These are phyloP conservation scores for Nymphalis urticae DNA, from an alignment of 2,888 invertebrate genomes.

Conservation along the genomic window DNA sequence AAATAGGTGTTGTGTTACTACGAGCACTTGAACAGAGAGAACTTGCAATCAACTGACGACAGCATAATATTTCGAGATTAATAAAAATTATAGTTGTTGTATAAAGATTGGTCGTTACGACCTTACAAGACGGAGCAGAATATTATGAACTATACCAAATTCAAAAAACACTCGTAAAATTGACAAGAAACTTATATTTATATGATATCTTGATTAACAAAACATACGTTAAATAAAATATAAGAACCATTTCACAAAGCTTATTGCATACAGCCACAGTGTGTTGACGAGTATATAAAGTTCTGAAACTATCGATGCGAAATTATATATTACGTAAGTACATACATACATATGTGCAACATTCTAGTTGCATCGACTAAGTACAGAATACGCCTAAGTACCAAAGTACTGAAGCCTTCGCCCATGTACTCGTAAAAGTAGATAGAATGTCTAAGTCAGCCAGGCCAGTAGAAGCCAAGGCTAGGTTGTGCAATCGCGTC, in stretches of 20 bases:
- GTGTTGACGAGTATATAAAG: constrained; percentile 44
- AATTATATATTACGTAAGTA: constrained; percentile 61
- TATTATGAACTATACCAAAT: neutral
- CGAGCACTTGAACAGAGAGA: neutral
- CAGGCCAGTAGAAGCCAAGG: constrained; percentile 81
- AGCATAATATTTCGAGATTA: neutral
- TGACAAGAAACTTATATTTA: too few relatives aligned
- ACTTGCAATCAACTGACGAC: neutral
- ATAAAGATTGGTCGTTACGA: neutral
- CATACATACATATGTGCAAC: constrained; percentile 35
- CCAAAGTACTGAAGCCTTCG: constrained; percentile 72
- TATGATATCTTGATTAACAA: neutral
- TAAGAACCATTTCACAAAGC: constrained; percentile 26
- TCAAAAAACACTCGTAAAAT: too few relatives aligned
- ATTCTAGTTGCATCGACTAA: constrained; percentile 54
- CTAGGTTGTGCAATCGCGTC: constrained; percentile 62
- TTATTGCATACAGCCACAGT: constrained; percentile 21
- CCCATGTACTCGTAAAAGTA: constrained; percentile 80
- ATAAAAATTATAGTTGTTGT: neutral
- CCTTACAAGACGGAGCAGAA: neutral
- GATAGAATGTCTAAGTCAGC: constrained; percentile 82
- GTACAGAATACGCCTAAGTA: constrained; percentile 61
- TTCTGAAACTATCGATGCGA: constrained; percentile 60
- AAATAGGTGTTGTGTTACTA: constrained; percentile 11
- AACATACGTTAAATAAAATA: constrained; percentile 6